Evolutionary conservation across 2,113 vertebrate species (phyloP).

Genomic region (Podarcis cretensis): DNA sequence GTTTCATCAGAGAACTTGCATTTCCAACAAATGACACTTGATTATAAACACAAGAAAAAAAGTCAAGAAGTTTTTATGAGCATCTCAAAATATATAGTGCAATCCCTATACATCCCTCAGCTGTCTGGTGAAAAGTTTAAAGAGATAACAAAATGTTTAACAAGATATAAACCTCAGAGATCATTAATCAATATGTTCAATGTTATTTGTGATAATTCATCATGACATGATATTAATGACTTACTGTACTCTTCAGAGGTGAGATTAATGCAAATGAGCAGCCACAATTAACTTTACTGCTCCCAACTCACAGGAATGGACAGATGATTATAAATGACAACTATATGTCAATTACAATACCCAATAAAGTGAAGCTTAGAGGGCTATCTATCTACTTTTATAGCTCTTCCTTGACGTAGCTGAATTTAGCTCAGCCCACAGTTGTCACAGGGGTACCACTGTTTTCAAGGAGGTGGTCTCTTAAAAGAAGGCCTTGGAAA

Average conservation of each 20-base stretch:
- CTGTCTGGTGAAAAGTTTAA: slow-evolving; percentile 83
- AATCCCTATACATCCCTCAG: slow-evolving; percentile 64
- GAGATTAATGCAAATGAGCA: slow-evolving; percentile 94
- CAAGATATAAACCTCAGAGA: slow-evolving; percentile 87
- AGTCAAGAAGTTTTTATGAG: slow-evolving; percentile 59
- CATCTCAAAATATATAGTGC: slow-evolving; percentile 43
- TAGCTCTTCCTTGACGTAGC: slow-evolving; percentile 79
- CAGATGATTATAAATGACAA: slow-evolving; percentile 95
- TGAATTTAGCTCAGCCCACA: slow-evolving; percentile 78
- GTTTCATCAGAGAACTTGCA: background rate
- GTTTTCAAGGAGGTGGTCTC: slow-evolving; percentile 59
- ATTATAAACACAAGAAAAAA: slow-evolving; percentile 8
- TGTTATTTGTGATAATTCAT: slow-evolving; percentile 97
- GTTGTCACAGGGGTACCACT: slow-evolving; percentile 75
- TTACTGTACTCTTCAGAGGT: slow-evolving; percentile 92
- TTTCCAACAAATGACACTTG: slow-evolving; percentile 15
- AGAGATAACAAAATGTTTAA: slow-evolving; percentile 90
- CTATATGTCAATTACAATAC: slow-evolving; percentile 91
- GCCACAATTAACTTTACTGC: slow-evolving; percentile 94
- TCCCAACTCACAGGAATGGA: slow-evolving; percentile 87
- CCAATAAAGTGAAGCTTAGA: slow-evolving; percentile 90
- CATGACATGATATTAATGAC: slow-evolving; percentile 95
- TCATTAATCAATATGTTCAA: slow-evolving; percentile 93
- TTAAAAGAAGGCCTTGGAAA: slow-evolving; percentile 48
- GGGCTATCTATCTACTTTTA: slow-evolving; percentile 88